Base-by-base conservation (phyloP, 2,797 vertebrate genomes). In the Cacajao melanocephalus region DNA sequence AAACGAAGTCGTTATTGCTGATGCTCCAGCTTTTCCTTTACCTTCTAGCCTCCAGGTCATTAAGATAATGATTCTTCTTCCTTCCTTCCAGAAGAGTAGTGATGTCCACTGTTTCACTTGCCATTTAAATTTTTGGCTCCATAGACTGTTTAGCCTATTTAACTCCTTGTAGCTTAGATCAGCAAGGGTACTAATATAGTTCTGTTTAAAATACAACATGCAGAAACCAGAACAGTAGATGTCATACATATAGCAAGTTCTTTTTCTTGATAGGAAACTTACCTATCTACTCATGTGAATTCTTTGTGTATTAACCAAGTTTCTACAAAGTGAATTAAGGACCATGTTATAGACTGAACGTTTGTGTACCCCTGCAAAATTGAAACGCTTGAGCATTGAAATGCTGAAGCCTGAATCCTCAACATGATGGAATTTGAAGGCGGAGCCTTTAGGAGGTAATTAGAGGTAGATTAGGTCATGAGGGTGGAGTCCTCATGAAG, bases 1-100 rank as follows among this genome's bases (percentile, higher is more conserved):
- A 94, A 96, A 92, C 50, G 79, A 87, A 91, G 94, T 92, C 87
- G 73, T 97, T 95, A 73, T 52, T 3, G 0, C 52, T 26, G 83
- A 93, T 52, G 28, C 24, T 72, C 76, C 36, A 50, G 46, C 55
- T 95, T 76, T 96, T 94, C 92, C 96, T 92, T 97, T 57, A 91
- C 89, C 46, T 93, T 55, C 15, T 61, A 52, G 88, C 41, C 79
- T 93, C 78, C 70, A n/a, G 86, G 95, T 72, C 82, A 91, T 90
- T 86, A 78, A 82, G 50, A 81, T 90, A 94, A 96, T 64, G 55
- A 70, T 83, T 94, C 41, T 70, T 10, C 39, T 83, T 72, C n/a
- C 39, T 22, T 83, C 44, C 19, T 44, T 84, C 50, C 82, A 55
- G 33, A 84, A 92, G 82, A 90, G 39, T 61, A 86, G 79, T 24